Evolutionary conservation across 2,888 invertebrate genomes (phyloP).

Genomic region (Mesoligia furuncula): DNA sequence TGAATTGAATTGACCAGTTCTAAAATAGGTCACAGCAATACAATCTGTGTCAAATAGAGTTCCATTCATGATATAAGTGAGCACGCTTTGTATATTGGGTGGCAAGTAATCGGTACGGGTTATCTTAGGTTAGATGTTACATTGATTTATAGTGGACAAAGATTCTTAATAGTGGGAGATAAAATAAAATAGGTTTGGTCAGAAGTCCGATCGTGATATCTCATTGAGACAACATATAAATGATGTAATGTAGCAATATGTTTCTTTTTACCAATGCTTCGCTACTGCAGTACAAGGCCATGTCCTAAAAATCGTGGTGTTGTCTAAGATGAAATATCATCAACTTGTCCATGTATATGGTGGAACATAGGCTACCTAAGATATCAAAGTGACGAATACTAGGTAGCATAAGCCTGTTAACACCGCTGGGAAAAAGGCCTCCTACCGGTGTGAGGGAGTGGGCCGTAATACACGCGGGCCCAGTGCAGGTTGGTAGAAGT

Average conservation of each 20-base stretch:
- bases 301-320: neutral
- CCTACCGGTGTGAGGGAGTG: neutral
- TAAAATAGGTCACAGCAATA: slow-evolving; percentile 11
- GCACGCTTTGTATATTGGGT: slow-evolving; percentile 29
- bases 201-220: slow-evolving; percentile 8
- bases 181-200: slow-evolving; percentile 12
- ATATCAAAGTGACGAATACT: neutral
- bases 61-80: slow-evolving; percentile 40
- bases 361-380: neutral
- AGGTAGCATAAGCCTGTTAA: neutral
- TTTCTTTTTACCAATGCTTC: neutral
- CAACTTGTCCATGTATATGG: neutral
- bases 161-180: slow-evolving; percentile 3
- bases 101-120: slow-evolving; percentile 25
- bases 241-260: neutral
- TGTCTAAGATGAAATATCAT: neutral
- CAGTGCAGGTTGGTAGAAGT: neutral
- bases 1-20: no score
- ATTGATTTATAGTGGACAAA: slow-evolving; percentile 20
- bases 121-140: slow-evolving; percentile 39
- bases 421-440: neutral
- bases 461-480: no score
- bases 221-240: slow-evolving; percentile 2
- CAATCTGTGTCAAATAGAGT: slow-evolving; percentile 23
- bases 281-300: neutral